These are phyloP conservation scores for Indri indri DNA, from an alignment of 2,113 vertebrate genomes.

Conservation along the genomic window DNA sequence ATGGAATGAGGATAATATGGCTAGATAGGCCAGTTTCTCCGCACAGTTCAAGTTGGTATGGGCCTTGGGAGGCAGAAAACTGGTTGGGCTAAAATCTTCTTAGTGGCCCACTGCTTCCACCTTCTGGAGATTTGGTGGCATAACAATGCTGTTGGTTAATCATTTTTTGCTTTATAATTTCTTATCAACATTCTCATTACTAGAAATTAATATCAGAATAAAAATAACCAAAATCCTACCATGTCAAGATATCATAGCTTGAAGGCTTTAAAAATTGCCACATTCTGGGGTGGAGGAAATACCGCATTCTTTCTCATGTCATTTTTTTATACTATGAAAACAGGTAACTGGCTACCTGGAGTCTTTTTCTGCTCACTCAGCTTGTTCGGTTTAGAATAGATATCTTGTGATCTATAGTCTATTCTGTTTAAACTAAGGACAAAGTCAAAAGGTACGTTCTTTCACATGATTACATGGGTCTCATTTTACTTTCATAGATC, in stretches of 20 bases:
- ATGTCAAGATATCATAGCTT: background rate
- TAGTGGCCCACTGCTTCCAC: constrained; percentile 50
- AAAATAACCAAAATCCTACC: background rate
- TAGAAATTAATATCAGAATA: background rate
- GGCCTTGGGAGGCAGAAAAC: background rate
- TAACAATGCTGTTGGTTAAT: background rate
- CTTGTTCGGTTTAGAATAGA: background rate
- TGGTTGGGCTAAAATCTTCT: background rate
- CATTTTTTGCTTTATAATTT: background rate
- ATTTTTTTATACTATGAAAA: background rate
- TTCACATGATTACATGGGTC: background rate
- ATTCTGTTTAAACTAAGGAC: background rate
- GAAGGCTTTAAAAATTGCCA: background rate
- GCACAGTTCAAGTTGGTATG: background rate
- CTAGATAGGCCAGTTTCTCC: background rate
- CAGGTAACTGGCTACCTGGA: background rate
- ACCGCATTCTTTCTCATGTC: background rate
- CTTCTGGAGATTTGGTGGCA: constrained; percentile 50
- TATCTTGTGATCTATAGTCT: background rate
- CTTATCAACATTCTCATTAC: background rate
- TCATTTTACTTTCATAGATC: background rate
- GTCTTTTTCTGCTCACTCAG: background rate
- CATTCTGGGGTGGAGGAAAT: background rate
- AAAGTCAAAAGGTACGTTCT: background rate
- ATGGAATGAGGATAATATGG: background rate